These are phyloP conservation scores for Eucriotettix oculatus DNA, from an alignment of 2,888 invertebrate species.

Conservation along the genomic window DNA sequence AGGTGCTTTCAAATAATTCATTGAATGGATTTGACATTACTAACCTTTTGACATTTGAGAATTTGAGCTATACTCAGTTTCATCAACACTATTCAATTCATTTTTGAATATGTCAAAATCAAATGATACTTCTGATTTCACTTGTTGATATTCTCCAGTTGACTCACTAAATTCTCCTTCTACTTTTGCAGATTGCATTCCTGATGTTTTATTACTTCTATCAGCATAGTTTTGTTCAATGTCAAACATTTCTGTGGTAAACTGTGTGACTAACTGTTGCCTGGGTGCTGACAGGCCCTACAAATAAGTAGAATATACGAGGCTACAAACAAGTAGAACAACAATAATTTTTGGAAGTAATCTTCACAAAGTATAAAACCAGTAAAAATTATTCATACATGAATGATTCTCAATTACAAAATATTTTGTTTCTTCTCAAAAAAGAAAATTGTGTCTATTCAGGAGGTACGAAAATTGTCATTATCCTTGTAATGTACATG, in stretches of 20 bases:
- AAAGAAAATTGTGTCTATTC: too few relatives aligned
- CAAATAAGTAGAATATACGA: not conserved
- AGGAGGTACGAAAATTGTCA: too few relatives aligned
- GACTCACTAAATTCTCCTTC: conserved; percentile 1
- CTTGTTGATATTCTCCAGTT: not conserved
- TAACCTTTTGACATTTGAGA: conserved; percentile 11
- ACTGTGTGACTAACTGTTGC: conserved; percentile 36
- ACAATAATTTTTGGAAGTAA: too few relatives aligned
- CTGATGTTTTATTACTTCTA: not conserved
- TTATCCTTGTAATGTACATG: too few relatives aligned
- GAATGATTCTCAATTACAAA: too few relatives aligned
- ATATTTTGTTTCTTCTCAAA: too few relatives aligned
- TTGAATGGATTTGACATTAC: conserved; percentile 5
- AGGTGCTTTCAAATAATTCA: too few relatives aligned
- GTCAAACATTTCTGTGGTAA: conserved; percentile 43
- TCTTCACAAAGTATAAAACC: too few relatives aligned
- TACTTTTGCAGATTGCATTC: not conserved
- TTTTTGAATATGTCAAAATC: conserved; percentile 9
- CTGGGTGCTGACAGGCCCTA: conserved; percentile 2
- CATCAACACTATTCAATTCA: conserved; percentile 6
- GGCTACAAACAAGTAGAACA: too few relatives aligned
- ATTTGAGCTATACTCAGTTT: not conserved
- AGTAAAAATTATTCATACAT: too few relatives aligned
- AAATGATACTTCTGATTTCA: conserved; percentile 6
- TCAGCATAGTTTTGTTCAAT: not conserved